Evolutionary conservation across 2,113 vertebrate genomes (phyloP).

Genomic region (Muscicapa adusta): DNA sequence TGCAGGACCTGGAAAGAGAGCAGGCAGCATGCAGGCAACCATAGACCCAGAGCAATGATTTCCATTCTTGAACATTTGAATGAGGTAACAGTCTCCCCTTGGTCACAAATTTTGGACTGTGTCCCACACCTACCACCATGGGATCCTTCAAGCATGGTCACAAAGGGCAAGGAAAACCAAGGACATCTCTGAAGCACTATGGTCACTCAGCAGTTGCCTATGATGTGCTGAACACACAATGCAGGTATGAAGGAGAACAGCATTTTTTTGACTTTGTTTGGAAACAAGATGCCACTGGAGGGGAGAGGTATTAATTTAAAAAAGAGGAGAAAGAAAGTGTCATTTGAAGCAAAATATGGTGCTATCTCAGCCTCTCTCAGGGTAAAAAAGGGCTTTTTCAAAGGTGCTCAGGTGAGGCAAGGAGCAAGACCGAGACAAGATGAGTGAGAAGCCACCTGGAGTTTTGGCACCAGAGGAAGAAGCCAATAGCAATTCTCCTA

Average conservation of each 20-base stretch:
- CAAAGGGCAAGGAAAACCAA: background rate
- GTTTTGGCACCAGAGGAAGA: background rate
- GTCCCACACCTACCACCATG: background rate
- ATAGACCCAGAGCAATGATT: background rate
- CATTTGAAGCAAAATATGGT: background rate
- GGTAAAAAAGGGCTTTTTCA: background rate
- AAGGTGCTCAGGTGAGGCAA: background rate
- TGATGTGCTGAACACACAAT: fast-evolving
- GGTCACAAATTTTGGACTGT: background rate
- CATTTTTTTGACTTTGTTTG: background rate
- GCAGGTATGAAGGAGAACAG: background rate
- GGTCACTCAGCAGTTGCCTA: background rate
- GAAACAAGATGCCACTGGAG: background rate
- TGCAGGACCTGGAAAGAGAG: background rate
- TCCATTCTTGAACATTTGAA: background rate
- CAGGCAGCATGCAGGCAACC: background rate
- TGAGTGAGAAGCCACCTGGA: background rate
- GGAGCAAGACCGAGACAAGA: background rate
- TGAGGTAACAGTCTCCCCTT: background rate
- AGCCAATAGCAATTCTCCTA: background rate
- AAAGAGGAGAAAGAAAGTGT: background rate
- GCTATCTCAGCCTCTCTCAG: background rate
- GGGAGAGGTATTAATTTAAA: background rate
- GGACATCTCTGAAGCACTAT: background rate
- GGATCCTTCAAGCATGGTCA: background rate